Evolutionary conservation across 2,797 vertebrate species (phyloP).

Genomic region (Anableps anableps): DNA sequence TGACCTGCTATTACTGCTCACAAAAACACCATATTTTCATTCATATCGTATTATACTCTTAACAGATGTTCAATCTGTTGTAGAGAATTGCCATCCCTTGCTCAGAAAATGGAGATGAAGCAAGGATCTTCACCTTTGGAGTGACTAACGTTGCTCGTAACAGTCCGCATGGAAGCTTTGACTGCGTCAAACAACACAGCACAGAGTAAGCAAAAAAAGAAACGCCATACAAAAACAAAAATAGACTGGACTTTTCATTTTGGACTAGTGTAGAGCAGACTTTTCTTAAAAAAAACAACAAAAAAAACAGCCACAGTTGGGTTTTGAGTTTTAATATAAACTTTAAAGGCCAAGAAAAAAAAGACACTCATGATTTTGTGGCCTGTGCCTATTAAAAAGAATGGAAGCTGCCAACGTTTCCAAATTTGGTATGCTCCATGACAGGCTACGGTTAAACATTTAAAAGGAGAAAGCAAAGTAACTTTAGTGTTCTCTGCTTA

Average conservation of each 20-base stretch:
- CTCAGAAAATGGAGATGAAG: slow-evolving; percentile 76
- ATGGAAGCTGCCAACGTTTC: not conserved
- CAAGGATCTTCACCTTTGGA: slow-evolving; percentile 86
- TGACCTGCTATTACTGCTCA: not conserved
- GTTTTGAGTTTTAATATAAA: too few relatives aligned
- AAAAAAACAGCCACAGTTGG: not conserved
- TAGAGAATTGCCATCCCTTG: slow-evolving; percentile 89
- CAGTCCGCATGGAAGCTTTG: slow-evolving; percentile 90
- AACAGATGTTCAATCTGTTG: not conserved
- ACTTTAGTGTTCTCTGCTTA: not conserved
- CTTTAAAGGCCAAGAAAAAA: too few relatives aligned
- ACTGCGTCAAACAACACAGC: slow-evolving; percentile 88
- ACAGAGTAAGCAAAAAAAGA: slow-evolving; percentile 76
- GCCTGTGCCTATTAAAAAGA: not conserved
- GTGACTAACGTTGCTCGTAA: slow-evolving; percentile 88
- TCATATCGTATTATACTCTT: not conserved
- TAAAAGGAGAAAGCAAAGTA: not conserved
- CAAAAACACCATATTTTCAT: not conserved
- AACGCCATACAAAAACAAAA: not conserved
- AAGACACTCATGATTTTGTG: too few relatives aligned
- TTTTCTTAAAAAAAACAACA: too few relatives aligned
- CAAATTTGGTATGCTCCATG: not conserved
- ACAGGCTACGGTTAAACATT: not conserved
- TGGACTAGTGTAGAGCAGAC: not conserved
- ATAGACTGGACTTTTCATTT: not conserved